These are phyloP conservation scores for Dolomedes plantarius DNA, from an alignment of 2,888 invertebrate genomes.

Conservation along the genomic window DNA sequence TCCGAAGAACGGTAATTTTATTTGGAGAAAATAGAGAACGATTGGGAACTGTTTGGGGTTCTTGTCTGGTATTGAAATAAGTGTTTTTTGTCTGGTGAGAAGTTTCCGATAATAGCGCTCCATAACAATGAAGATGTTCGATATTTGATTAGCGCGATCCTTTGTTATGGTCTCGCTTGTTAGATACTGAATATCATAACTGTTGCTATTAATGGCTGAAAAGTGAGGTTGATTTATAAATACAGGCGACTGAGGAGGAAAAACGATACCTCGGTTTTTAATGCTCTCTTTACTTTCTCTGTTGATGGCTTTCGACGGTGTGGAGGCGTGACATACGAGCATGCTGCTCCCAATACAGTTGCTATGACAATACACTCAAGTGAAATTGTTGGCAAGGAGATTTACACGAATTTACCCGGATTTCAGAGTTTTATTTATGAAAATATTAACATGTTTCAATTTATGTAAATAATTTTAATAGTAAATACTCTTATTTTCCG, in stretches of 20 bases:
- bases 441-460: no score
- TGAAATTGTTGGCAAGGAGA: no score
- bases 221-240: background rate
- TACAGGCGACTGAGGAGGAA: background rate
- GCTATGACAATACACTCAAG: no score
- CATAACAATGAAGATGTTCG: slow-evolving; percentile 12
- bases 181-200: slow-evolving; percentile 16
- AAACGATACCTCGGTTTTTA: background rate
- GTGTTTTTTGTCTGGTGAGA: background rate
- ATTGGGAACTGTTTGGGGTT: slow-evolving; percentile 3
- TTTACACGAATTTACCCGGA: no score
- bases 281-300: background rate
- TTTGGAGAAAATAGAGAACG: slow-evolving; percentile 31
- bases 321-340: no score
- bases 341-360: no score
- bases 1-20: slow-evolving; percentile 39
- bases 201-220: background rate
- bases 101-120: background rate
- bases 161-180: slow-evolving; percentile 7
- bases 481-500: no score
- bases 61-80: slow-evolving; percentile 6
- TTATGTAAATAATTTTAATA: no score
- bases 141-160: slow-evolving; percentile 2
- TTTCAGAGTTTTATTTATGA: no score
- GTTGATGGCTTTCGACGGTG: no score